Conservation (phyloP, 2,113 vertebrate species). For the Lagenorhynchus albirostris region DNA sequence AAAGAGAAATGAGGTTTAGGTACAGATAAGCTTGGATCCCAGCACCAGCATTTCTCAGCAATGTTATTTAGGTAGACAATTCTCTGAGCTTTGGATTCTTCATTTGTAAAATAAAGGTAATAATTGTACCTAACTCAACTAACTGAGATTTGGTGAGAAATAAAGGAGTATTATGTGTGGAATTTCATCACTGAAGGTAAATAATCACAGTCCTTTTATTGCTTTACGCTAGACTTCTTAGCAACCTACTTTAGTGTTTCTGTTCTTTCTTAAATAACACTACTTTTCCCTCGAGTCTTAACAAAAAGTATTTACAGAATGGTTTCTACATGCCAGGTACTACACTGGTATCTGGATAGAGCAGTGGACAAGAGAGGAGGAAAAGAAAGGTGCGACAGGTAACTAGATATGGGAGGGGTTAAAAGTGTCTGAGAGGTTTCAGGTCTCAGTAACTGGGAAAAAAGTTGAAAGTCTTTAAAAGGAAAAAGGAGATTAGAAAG, state of each 20-base stretch:
- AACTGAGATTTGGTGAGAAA: background rate
- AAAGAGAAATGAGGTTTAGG: background rate
- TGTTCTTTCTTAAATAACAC: background rate
- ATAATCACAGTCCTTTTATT: background rate
- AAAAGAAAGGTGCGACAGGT: background rate
- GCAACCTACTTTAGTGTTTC: background rate
- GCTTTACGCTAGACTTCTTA: background rate
- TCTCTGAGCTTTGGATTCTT: background rate
- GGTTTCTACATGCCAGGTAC: background rate
- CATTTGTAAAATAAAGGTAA: background rate
- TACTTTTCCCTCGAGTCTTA: background rate
- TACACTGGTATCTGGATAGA: background rate
- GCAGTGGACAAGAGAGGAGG: background rate
- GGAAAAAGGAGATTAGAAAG: background rate
- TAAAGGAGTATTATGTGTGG: background rate
- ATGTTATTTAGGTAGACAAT: background rate
- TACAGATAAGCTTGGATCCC: background rate
- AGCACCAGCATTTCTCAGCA: background rate
- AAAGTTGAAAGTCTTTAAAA: background rate
- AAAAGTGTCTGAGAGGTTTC: background rate
- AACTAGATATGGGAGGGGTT: background rate
- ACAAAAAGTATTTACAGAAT: background rate
- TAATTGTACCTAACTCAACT: background rate
- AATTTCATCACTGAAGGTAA: background rate
- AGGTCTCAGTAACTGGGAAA: background rate